These are phyloP conservation scores for Abrostola triplasia DNA, from an alignment of 2,888 invertebrate genomes.

Conservation along the genomic window DNA sequence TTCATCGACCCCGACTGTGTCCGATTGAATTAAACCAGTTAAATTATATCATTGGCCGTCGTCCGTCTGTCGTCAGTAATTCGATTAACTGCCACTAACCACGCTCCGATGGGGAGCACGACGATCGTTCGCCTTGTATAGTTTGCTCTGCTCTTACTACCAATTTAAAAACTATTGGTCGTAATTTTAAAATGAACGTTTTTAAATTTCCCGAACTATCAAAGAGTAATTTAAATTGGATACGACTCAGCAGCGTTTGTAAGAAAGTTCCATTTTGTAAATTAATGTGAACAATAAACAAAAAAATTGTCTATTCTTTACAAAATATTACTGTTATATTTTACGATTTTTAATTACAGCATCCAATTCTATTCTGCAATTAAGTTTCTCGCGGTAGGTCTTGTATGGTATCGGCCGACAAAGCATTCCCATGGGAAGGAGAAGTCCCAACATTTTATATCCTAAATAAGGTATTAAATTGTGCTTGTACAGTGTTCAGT, in stretches of 20 bases:
- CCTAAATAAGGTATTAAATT: conserved; percentile 37
- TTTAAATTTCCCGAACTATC: conserved; percentile 46
- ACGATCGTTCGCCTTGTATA: conserved; percentile 65
- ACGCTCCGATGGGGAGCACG: conserved; percentile 69
- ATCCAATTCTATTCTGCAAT: conserved; percentile 30
- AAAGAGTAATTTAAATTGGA: conserved; percentile 44
- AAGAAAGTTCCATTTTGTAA: conserved; percentile 35
- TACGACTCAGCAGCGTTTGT: conserved; percentile 40
- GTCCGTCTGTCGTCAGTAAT: conserved; percentile 78
- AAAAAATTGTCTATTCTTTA: conserved; percentile 32
- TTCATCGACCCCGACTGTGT: conserved; percentile 81
- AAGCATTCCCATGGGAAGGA: conserved; percentile 40
- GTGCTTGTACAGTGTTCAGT: conserved; percentile 23
- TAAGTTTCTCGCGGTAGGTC: conserved; percentile 17
- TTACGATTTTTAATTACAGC: conserved; percentile 23
- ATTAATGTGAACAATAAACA: conserved; percentile 35
- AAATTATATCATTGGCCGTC: conserved; percentile 85
- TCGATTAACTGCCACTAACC: conserved; percentile 77
- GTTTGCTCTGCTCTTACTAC: conserved; percentile 58
- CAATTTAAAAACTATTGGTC: conserved; percentile 50
- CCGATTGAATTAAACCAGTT: conserved; percentile 85
- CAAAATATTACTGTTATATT: conserved; percentile 23
- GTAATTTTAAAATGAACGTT: conserved; percentile 49
- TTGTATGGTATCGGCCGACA: conserved; percentile 1
- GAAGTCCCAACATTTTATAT: conserved; percentile 31